Evolutionary conservation across 2,888 invertebrate species (phyloP).

Genomic region (Acleris laterana): DNA sequence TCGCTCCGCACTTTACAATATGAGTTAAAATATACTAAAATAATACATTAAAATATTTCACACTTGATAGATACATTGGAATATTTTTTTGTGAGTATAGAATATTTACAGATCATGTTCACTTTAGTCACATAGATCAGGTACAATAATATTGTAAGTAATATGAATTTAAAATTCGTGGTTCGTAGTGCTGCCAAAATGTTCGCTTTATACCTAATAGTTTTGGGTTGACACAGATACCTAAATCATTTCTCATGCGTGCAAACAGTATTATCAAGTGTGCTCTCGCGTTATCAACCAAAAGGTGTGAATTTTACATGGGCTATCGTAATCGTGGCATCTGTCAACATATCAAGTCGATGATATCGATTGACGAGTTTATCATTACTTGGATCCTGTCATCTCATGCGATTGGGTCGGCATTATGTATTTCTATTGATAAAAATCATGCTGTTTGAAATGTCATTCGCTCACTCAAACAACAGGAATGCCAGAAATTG

Average conservation of each 20-base stretch:
- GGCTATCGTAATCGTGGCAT: slow-evolving; percentile 54
- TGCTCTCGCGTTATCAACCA: slow-evolving; percentile 55
- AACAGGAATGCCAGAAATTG: no score
- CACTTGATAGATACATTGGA: no score
- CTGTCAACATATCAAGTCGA: slow-evolving; percentile 69
- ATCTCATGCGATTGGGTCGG: slow-evolving; percentile 18
- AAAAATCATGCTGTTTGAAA: neutral
- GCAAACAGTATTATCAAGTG: slow-evolving; percentile 32
- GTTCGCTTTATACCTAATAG: neutral
- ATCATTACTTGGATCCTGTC: slow-evolving; percentile 54
- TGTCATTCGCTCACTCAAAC: neutral
- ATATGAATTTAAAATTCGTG: no score
- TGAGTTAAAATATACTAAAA: no score
- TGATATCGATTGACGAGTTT: slow-evolving; percentile 62
- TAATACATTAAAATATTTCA: no score
- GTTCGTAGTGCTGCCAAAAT: no score
- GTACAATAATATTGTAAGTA: no score
- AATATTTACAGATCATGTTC: no score
- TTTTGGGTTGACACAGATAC: neutral
- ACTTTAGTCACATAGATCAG: no score
- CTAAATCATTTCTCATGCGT: neutral
- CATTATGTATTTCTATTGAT: neutral
- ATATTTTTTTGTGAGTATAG: no score
- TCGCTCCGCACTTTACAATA: no score
- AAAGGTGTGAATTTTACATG: slow-evolving; percentile 46